Percentiles rank a stretch among this genome's conserved stretches.
These are phyloP conservation scores for Lydus trimaculatus DNA, from an alignment of 2,888 invertebrate genomes.

Conservation along the genomic window DNA sequence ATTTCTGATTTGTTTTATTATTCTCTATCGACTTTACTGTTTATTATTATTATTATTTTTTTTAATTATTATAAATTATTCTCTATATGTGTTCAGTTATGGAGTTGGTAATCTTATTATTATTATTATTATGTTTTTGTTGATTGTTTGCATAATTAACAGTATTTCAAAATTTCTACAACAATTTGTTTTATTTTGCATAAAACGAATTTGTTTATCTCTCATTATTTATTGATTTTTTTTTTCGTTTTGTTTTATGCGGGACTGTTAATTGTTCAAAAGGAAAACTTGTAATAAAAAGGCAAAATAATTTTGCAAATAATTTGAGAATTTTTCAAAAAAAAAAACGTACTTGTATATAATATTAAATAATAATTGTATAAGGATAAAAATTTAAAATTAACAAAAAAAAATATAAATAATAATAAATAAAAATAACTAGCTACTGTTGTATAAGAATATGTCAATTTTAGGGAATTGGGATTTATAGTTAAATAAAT, in stretches of 20 bases:
- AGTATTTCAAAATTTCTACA: constrained; percentile 41
- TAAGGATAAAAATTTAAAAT: background rate
- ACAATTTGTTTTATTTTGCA: constrained; percentile 41
- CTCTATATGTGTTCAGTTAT: constrained; percentile 12
- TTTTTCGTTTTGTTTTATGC: constrained; percentile 44
- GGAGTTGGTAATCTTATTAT: constrained; percentile 28
- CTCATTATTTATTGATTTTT: constrained; percentile 51
- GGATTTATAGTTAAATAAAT: constrained; percentile 65
- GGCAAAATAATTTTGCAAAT: constrained; percentile 13
- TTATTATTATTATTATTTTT: no score
- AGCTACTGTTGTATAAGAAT: constrained; percentile 70
- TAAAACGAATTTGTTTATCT: constrained; percentile 38
- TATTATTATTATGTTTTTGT: constrained; percentile 3
- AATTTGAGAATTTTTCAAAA: constrained; percentile 28
- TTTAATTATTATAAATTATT: background rate
- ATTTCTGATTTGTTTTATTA: constrained; percentile 22
- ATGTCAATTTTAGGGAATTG: constrained; percentile 77
- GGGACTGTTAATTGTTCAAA: constrained; percentile 57
- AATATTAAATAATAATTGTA: constrained; percentile 7
- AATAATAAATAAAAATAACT: constrained; percentile 40
- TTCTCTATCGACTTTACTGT: no score
- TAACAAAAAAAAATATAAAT: constrained; percentile 4
- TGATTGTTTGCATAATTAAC: constrained; percentile 28
- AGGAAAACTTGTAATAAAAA: constrained; percentile 36
- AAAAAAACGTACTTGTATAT: constrained; percentile 28